These are phyloP conservation scores for Marronus borbonicus DNA, from an alignment of 2,888 invertebrate species.

Conservation along the genomic window DNA sequence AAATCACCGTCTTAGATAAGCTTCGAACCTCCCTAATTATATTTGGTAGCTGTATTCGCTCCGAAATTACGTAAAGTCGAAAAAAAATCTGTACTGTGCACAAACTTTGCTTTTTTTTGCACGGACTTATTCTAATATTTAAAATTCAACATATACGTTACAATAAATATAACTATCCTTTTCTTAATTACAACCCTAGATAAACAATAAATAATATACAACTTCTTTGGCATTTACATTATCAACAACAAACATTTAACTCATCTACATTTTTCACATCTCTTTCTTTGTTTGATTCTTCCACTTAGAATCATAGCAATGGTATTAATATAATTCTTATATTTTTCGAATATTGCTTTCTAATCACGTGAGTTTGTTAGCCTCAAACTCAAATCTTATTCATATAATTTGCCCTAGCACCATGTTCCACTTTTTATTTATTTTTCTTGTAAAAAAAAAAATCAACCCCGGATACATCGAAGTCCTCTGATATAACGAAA, in stretches of 20 bases:
- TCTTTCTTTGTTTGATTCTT: background rate
- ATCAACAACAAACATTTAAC: background rate
- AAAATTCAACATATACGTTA: background rate
- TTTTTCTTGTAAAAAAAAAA: no score
- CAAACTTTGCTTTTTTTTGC: background rate
- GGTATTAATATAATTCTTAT: no score
- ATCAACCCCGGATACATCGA: no score
- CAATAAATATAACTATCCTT: background rate
- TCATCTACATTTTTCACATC: background rate
- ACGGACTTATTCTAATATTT: background rate
- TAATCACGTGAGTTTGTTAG: no score
- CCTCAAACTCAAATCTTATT: no score
- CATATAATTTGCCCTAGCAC: no score
- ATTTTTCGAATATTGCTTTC: no score
- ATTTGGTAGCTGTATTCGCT: background rate
- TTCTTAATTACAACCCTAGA: background rate
- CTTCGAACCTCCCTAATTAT: background rate
- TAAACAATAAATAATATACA: slow-evolving; percentile 24
- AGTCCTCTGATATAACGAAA: no score
- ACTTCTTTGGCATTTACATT: slow-evolving; percentile 31
- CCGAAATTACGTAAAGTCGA: no score
- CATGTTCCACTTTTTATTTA: no score
- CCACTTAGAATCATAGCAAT: background rate
- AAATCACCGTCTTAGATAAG: background rate
- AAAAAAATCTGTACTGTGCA: background rate